These are phyloP conservation scores for Drosophila malerkotliana DNA, from an alignment of 1,140 invertebrate genomes.

Conservation along the genomic window DNA sequence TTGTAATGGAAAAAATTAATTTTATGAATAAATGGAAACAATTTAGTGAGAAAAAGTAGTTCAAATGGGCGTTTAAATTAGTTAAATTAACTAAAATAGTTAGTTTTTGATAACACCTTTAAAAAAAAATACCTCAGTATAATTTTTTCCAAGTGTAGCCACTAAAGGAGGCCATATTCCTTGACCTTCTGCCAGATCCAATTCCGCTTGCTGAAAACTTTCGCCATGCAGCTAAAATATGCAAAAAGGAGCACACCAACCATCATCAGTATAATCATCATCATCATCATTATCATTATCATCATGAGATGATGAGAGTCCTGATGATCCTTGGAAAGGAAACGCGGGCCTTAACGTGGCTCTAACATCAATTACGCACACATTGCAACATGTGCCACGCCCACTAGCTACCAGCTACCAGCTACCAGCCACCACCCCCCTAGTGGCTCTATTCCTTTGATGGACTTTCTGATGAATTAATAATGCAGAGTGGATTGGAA, in stretches of 20 bases:
- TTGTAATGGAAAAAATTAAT: too few species aligned
- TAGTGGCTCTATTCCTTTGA: conserved; percentile 8
- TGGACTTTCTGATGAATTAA: conserved; percentile 42
- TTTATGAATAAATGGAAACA: too few species aligned
- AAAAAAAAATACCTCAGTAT: too few species aligned
- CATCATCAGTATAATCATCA: conserved; percentile 16
- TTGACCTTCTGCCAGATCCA: conserved; percentile 38
- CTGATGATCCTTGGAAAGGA: neutral
- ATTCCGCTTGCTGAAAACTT: conserved; percentile 37
- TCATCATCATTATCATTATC: neutral
- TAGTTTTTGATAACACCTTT: too few species aligned
- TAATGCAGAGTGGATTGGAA: conserved; percentile 23
- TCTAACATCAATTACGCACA: conserved; percentile 60
- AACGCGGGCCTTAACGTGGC: conserved; percentile 12
- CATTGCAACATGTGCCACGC: conserved; percentile 47
- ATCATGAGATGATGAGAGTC: neutral
- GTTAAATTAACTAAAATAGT: too few species aligned
- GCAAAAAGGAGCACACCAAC: conserved; percentile 41
- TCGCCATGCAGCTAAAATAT: conserved; percentile 59
- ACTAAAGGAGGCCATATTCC: conserved; percentile 7
- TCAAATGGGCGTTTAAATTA: too few species aligned
- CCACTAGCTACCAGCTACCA: conserved; percentile 6
- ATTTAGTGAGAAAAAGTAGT: too few species aligned
- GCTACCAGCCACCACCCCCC: neutral
- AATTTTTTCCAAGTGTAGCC: neutral